These are phyloP conservation scores for Enteromius treurensis DNA, from an alignment of 2,797 vertebrate genomes.

Conservation along the genomic window DNA sequence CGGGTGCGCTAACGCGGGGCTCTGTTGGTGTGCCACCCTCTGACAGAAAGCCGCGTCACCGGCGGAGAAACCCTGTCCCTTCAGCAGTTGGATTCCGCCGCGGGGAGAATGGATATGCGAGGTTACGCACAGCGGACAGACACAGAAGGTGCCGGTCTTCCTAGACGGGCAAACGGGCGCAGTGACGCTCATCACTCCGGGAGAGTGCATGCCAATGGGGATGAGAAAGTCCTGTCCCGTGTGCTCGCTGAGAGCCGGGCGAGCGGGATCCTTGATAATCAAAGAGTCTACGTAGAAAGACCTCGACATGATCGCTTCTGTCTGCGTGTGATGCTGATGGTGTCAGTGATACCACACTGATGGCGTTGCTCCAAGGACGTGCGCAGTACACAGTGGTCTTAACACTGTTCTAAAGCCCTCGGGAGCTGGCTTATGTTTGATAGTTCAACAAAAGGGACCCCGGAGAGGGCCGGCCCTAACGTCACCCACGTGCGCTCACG, in stretches of 20 bases:
- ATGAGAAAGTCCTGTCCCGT: conserved; percentile 90
- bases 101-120: conserved; percentile 92
- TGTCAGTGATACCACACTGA: conserved; percentile 32
- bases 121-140: conserved; percentile 94
- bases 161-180: conserved; percentile 89
- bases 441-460: conserved; percentile 96
- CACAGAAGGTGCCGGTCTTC: conserved; percentile 92
- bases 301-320: conserved; percentile 85
- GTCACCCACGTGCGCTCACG: conserved; percentile 91
- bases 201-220: conserved; percentile 91
- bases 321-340: conserved; percentile 51
- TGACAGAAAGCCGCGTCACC: conserved; percentile 88
- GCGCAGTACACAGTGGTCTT: conserved; percentile 54
- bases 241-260: conserved; percentile 82
- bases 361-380: conserved; percentile 52
- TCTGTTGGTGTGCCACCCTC: conserved; percentile 82
- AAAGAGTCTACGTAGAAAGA: conserved; percentile 99
- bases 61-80: conserved; percentile 83
- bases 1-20: conserved; percentile 81
- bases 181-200: conserved; percentile 88
- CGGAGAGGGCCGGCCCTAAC: conserved; percentile 94
- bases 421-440: conserved; percentile 90
- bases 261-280: conserved; percentile 93
- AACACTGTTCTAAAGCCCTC: conserved; percentile 77
- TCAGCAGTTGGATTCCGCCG: conserved; percentile 84